A percentile compares a stretch with the other conserved stretches of the same genome.
phyloP scores from a whole-genome alignment of 2,113 vertebrate species.

The Corydoras sp. region DNA sequence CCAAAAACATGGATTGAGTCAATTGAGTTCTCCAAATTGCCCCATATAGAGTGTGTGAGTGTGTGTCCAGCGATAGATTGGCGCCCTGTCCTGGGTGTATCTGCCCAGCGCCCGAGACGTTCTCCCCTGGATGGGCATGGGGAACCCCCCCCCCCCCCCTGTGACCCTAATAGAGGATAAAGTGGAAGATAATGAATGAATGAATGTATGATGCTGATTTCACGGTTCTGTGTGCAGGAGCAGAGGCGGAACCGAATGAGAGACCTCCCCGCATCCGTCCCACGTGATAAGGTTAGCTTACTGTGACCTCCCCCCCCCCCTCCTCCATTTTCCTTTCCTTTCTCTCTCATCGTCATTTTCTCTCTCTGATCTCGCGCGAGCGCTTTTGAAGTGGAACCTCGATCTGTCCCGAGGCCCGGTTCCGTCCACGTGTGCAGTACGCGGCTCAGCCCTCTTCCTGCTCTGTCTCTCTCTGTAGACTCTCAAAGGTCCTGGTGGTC shows the following conservation, averaged over 20 bases:
- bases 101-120: too few relatives aligned
- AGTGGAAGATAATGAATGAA: too few relatives aligned
- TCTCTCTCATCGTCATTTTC: not conserved
- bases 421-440: conserved; percentile 36
- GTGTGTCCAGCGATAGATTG: too few relatives aligned
- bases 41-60: too few relatives aligned
- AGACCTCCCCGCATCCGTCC: conserved; percentile 76
- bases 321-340: not conserved
- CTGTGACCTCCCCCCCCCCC: not conserved
- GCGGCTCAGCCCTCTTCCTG: conserved; percentile 40
- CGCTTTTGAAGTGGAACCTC: not conserved
- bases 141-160: too few relatives aligned
- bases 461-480: conserved; percentile 69
- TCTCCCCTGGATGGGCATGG: too few relatives aligned
- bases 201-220: too few relatives aligned
- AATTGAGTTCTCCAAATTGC: too few relatives aligned
- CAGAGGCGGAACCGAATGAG: conserved; percentile 90
- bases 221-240: conserved; percentile 66
- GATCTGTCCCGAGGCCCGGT: not conserved
- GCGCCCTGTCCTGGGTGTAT: too few relatives aligned
- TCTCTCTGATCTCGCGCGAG: not conserved
- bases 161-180: too few relatives aligned
- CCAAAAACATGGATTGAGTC: too few relatives aligned
- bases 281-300: conserved; percentile 84
- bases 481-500: conserved; percentile 81